These are phyloP conservation scores for Scotopteryx bipunctaria DNA, from an alignment of 2,888 invertebrate species.

Conservation along the genomic window DNA sequence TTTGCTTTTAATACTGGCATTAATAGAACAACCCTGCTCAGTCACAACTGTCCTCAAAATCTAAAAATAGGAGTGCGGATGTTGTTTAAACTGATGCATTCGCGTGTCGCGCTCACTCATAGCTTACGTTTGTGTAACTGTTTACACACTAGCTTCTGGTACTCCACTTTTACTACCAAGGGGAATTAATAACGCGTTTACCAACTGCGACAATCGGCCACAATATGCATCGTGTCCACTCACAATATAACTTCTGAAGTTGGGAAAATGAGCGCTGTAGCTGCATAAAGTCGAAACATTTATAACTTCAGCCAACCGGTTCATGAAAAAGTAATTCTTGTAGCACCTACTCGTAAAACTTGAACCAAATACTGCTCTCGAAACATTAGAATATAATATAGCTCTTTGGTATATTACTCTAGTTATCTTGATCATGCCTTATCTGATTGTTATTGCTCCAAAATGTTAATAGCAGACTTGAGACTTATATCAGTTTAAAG, in stretches of 20 bases:
- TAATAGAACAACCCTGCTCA: slow-evolving; percentile 38
- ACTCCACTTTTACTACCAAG: not conserved
- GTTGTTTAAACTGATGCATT: slow-evolving; percentile 31
- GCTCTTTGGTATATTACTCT: not conserved
- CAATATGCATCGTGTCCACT: slow-evolving; percentile 4
- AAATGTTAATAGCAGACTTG: slow-evolving; percentile 3
- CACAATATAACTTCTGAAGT: slow-evolving; percentile 9
- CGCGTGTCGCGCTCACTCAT: slow-evolving; percentile 26
- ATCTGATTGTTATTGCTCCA: slow-evolving; percentile 19
- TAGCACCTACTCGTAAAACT: slow-evolving; percentile 1
- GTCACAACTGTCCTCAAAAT: slow-evolving; percentile 37
- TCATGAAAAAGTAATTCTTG: slow-evolving; percentile 8
- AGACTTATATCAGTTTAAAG: not conserved
- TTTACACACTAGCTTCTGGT: slow-evolving; percentile 5
- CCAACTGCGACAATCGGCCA: not conserved
- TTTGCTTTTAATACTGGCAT: slow-evolving; percentile 33
- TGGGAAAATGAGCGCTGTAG: slow-evolving; percentile 4
- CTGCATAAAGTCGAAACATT: slow-evolving; percentile 2
- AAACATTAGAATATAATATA: not conserved
- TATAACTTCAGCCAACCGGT: slow-evolving; percentile 1
- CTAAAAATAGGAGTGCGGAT: slow-evolving; percentile 41
- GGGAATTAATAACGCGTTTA: not conserved
- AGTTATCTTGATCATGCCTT: slow-evolving; percentile 7
- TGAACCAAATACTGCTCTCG: not conserved
- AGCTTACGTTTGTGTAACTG: slow-evolving; percentile 7